These are phyloP conservation scores for Phrixothrix hirtus DNA, from an alignment of 2,888 invertebrate species.

Conservation along the genomic window DNA sequence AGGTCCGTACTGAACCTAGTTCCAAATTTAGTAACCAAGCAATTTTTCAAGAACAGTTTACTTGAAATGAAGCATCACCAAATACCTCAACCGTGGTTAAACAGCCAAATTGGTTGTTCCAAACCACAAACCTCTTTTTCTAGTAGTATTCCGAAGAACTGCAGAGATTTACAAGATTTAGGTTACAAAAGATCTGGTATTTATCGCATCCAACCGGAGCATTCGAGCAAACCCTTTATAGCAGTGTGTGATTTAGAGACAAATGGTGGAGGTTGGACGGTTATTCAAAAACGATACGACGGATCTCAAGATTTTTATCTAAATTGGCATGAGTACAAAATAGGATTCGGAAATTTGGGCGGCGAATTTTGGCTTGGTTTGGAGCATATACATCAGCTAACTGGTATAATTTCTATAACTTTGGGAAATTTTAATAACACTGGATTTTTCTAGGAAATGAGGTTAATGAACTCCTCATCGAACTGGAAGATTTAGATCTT, in stretches of 20 bases:
- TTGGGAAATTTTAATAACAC: too few species aligned
- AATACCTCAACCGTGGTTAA: background rate
- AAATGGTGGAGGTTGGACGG: slow-evolving; percentile 72
- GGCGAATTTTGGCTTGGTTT: slow-evolving; percentile 74
- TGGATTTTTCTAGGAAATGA: slow-evolving; percentile 45
- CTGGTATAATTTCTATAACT: too few species aligned
- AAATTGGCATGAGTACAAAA: slow-evolving; percentile 68
- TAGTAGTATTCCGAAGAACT: slow-evolving; percentile 59
- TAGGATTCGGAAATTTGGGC: slow-evolving; percentile 72
- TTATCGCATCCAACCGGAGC: slow-evolving; percentile 64
- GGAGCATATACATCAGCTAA: slow-evolving; percentile 64
- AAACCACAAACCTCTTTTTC: background rate
- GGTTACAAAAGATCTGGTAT: slow-evolving; percentile 63
- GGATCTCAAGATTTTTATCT: slow-evolving; percentile 70
- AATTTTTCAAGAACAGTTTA: slow-evolving; percentile 44
- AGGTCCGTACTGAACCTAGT: too few species aligned
- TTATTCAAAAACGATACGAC: slow-evolving; percentile 66
- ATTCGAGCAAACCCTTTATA: slow-evolving; percentile 63
- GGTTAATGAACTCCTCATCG: slow-evolving; percentile 64
- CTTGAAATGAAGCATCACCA: slow-evolving; percentile 39
- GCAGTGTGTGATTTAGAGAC: slow-evolving; percentile 66
- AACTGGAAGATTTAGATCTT: slow-evolving; percentile 65
- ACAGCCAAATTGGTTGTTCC: background rate
- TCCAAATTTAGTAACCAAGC: slow-evolving; percentile 45
- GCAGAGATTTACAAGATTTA: slow-evolving; percentile 61